Percentiles rank a stretch among this genome's conserved stretches.
These are phyloP conservation scores for Merodon equestris DNA, from an alignment of 2,888 invertebrate genomes.

Conservation along the genomic window DNA sequence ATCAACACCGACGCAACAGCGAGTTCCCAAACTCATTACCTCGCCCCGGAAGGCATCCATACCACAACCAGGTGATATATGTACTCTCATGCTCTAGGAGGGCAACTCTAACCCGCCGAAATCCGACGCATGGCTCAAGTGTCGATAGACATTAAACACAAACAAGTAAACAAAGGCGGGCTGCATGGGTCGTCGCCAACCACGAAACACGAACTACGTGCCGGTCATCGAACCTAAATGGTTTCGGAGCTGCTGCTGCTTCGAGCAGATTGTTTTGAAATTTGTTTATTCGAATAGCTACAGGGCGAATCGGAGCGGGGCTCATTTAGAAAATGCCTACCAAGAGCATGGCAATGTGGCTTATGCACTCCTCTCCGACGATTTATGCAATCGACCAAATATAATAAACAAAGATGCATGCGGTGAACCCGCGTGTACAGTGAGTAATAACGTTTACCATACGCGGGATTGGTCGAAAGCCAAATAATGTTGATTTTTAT, in stretches of 20 bases:
- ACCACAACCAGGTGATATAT: conserved; percentile 22
- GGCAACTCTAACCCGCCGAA: background rate
- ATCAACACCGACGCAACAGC: too few species aligned
- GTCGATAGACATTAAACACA: conserved; percentile 41
- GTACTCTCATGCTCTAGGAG: background rate
- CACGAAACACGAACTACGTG: background rate
- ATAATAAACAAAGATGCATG: too few species aligned
- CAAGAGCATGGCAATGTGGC: conserved; percentile 20
- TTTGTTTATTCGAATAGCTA: conserved; percentile 44
- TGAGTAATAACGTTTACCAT: too few species aligned
- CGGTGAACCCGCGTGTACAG: too few species aligned
- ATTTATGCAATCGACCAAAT: background rate
- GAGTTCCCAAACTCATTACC: too few species aligned
- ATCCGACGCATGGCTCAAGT: conserved; percentile 28
- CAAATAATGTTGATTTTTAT: too few species aligned
- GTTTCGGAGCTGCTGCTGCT: conserved; percentile 11
- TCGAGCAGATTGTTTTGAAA: conserved; percentile 44
- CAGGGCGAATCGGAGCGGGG: background rate
- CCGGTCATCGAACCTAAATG: conserved; percentile 50
- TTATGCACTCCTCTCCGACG: background rate
- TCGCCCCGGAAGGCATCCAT: background rate
- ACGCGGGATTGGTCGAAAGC: too few species aligned
- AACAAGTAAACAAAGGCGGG: conserved; percentile 34
- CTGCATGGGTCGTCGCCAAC: conserved; percentile 1
- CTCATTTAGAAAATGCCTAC: background rate